Evolutionary conservation across 2,888 invertebrate species (phyloP).

Genomic region (Sinopyrophorus schimmeli): DNA sequence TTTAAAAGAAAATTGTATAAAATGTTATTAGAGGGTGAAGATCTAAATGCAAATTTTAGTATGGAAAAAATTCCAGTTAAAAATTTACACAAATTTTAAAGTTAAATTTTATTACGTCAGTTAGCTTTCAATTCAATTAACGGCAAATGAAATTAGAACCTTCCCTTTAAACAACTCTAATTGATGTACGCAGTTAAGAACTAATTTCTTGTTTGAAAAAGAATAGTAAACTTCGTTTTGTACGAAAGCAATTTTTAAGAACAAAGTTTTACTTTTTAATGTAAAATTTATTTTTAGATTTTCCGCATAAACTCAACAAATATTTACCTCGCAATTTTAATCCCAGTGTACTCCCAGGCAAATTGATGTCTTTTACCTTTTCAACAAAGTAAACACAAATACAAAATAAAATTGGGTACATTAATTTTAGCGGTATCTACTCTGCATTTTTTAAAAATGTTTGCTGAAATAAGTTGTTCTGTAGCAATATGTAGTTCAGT

Average conservation of each 20-base stretch:
- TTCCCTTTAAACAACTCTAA: slow-evolving; percentile 12
- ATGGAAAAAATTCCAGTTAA: background rate
- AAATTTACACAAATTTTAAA: slow-evolving; percentile 24
- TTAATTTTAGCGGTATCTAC: background rate
- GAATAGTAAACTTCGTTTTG: no score
- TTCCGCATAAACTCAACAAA: slow-evolving; percentile 5
- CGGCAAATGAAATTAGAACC: slow-evolving; percentile 9
- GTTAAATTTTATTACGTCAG: slow-evolving; percentile 21
- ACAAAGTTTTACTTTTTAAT: slow-evolving; percentile 5
- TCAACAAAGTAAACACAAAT: slow-evolving; percentile 3
- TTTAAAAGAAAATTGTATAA: no score
- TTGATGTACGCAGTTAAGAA: slow-evolving; percentile 7
- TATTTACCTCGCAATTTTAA: slow-evolving; percentile 11
- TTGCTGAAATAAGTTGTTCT: no score
- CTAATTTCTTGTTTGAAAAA: no score
- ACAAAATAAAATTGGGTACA: background rate
- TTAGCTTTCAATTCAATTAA: slow-evolving; percentile 15
- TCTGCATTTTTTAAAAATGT: background rate
- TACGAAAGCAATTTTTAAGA: slow-evolving; percentile 5
- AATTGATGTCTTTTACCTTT: slow-evolving; percentile 7
- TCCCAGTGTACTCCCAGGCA: slow-evolving; percentile 5
- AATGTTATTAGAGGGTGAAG: no score
- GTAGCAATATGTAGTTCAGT: no score
- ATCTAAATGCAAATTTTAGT: no score
- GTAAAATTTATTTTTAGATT: slow-evolving; percentile 8